Evolutionary conservation across 2,797 vertebrate genomes (phyloP).

Genomic region (Chromis chromis): DNA sequence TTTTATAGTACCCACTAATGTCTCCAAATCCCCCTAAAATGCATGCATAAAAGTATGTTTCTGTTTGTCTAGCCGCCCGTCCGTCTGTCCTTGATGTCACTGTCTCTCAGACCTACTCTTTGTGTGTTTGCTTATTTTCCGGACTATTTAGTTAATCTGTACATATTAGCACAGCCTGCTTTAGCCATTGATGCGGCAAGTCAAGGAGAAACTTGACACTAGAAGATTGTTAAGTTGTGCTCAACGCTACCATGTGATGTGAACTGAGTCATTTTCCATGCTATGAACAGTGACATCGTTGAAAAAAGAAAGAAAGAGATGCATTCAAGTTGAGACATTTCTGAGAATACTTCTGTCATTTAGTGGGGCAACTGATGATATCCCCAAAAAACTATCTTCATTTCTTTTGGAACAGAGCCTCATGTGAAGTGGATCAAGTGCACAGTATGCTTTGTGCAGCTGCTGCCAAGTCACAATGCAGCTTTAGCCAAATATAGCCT

Average conservation of each 20-base stretch:
- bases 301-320: slow-evolving; percentile 3
- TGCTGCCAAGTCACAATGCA: slow-evolving; percentile 54
- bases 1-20: neutral
- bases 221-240: slow-evolving; percentile 34
- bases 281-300: slow-evolving; percentile 24
- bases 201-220: slow-evolving; percentile 30
- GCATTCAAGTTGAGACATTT: slow-evolving; percentile 32
- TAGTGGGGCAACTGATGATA: slow-evolving; percentile 36
- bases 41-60: slow-evolving; percentile 4
- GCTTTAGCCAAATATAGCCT: slow-evolving; percentile 52
- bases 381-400: slow-evolving; percentile 39
- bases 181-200: slow-evolving; percentile 18
- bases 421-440: slow-evolving; percentile 53
- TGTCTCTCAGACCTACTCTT: slow-evolving; percentile 1
- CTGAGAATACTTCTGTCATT: slow-evolving; percentile 33
- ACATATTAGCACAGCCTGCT: slow-evolving; percentile 24
- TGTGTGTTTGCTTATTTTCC: slow-evolving; percentile 11
- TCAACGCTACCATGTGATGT: slow-evolving; percentile 24
- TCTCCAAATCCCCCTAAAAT: neutral
- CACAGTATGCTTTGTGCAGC: slow-evolving; percentile 40
- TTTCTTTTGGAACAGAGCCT: slow-evolving; percentile 48
- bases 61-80: neutral
- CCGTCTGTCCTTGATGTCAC: slow-evolving; percentile 2
- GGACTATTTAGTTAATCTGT: slow-evolving; percentile 48
- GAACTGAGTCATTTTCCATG: slow-evolving; percentile 35